A percentile compares a stretch with the other conserved stretches of the same genome.
Conservation (phyloP, 1,140 invertebrate species). For the Harpegnathos saltator region DNA sequence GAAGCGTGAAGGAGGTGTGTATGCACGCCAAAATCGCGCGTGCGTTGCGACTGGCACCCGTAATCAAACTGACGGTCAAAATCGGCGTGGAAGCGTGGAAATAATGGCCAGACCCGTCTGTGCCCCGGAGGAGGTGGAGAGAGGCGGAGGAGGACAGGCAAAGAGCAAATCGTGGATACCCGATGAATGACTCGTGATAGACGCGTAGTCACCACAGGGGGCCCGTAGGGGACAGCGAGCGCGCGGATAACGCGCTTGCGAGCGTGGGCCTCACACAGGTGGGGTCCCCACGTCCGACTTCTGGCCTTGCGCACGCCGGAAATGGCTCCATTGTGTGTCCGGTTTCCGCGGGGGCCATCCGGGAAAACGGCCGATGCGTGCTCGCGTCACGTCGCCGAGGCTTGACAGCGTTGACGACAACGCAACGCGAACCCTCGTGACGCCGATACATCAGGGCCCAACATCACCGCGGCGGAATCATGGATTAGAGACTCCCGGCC, state of each 20-base stretch:
- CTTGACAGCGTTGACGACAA: no score
- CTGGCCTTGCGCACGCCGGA: constrained; percentile 84
- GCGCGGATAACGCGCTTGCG: constrained; percentile 41
- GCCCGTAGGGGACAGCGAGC: constrained; percentile 46
- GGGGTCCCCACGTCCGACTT: constrained; percentile 74
- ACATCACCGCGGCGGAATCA: constrained; percentile 80
- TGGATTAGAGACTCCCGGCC: constrained; percentile 83
- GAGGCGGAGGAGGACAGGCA: constrained; percentile 15
- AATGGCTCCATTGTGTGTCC: constrained; percentile 83
- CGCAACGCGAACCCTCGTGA: no score
- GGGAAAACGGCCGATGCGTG: constrained; percentile 80
- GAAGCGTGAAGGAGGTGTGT: constrained; percentile 28
- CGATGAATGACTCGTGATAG: constrained; percentile 65
- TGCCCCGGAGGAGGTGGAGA: constrained; percentile 11
- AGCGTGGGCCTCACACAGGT: constrained; percentile 43
- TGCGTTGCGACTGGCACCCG: constrained; percentile 81
- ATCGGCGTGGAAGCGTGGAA: constrained; percentile 66
- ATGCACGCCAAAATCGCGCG: constrained; percentile 60
- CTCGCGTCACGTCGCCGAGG: background rate
- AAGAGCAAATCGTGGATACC: constrained; percentile 60
- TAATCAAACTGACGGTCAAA: constrained; percentile 84
- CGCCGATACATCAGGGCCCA: no score
- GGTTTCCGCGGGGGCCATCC: constrained; percentile 84
- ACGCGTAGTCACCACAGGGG: constrained; percentile 58
- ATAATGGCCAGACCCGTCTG: constrained; percentile 62